Evolutionary conservation across 2,797 vertebrate species (phyloP).

Genomic region (Champsocephalus esox): DNA sequence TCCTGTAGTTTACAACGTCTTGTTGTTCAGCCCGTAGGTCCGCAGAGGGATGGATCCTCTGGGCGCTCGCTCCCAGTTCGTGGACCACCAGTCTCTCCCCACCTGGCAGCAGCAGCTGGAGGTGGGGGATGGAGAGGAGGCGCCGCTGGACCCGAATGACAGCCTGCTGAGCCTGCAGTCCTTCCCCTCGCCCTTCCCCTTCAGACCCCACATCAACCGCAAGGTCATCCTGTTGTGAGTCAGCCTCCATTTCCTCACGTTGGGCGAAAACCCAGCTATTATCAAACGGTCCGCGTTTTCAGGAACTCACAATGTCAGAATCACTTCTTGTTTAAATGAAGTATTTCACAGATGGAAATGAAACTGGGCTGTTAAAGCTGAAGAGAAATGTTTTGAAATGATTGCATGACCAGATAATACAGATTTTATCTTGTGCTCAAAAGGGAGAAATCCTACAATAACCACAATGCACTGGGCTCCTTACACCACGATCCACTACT

Average conservation of each 20-base stretch:
- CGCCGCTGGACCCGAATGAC: slow-evolving; percentile 52
- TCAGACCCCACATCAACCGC: slow-evolving; percentile 89
- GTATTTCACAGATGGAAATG: no score
- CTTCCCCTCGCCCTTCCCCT: slow-evolving; percentile 91
- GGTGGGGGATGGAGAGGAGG: slow-evolving; percentile 66
- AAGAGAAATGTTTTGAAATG: background rate
- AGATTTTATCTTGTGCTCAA: background rate
- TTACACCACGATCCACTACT: background rate
- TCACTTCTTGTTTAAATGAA: no score
- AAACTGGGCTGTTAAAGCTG: no score
- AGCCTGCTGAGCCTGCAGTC: slow-evolving; percentile 66
- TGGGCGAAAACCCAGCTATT: background rate
- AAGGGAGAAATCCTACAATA: background rate
- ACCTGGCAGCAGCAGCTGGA: slow-evolving; percentile 87
- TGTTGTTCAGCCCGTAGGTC: slow-evolving; percentile 48
- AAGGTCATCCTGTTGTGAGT: slow-evolving; percentile 96
- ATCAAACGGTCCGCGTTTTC: no score
- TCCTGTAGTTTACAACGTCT: slow-evolving; percentile 67
- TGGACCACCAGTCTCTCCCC: slow-evolving; percentile 89
- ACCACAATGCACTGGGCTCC: background rate
- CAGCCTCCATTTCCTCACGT: slow-evolving; percentile 8
- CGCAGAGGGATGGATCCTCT: slow-evolving; percentile 92
- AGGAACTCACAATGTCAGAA: background rate
- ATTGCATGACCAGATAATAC: background rate
- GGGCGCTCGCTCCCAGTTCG: slow-evolving; percentile 95